Conservation (phyloP, 1,140 invertebrate species). For the Brachionus angularis region DNA sequence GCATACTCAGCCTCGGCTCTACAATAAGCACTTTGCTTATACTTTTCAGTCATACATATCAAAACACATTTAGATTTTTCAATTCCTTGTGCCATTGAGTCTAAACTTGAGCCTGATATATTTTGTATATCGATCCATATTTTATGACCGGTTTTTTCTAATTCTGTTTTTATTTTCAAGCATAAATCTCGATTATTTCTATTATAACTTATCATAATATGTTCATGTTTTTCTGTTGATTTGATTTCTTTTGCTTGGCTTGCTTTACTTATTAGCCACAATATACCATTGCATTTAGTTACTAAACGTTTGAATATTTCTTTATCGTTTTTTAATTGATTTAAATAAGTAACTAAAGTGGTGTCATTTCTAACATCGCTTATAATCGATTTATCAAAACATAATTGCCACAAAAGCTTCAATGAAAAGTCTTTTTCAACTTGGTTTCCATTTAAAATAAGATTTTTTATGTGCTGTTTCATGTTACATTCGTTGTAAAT, state of each 20-base stretch:
- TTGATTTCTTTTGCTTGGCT: background rate
- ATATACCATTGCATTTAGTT: background rate
- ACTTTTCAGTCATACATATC: constrained; percentile 54
- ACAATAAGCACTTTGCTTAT: constrained; percentile 55
- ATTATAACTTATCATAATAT: constrained; percentile 42
- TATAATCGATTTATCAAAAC: constrained; percentile 16
- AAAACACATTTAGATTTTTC: constrained; percentile 54
- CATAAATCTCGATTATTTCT: constrained; percentile 22
- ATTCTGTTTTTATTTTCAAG: constrained; percentile 11
- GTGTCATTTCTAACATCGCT: background rate
- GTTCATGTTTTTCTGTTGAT: background rate
- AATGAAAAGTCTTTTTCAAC: background rate
- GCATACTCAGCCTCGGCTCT: constrained; percentile 54
- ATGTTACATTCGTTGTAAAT: constrained; percentile 19
- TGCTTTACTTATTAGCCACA: background rate
- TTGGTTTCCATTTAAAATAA: constrained; percentile 33
- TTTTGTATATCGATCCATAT: constrained; percentile 48
- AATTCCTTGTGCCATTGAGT: constrained; percentile 56
- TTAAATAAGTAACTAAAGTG: background rate
- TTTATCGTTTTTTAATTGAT: background rate
- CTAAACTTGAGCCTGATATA: constrained; percentile 49
- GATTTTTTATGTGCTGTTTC: background rate
- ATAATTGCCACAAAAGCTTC: constrained; percentile 29
- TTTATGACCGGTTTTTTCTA: background rate
- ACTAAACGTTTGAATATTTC: background rate